These are phyloP conservation scores for Helarctos malayanus DNA, from an alignment of 2,797 vertebrate species.

Conservation along the genomic window DNA sequence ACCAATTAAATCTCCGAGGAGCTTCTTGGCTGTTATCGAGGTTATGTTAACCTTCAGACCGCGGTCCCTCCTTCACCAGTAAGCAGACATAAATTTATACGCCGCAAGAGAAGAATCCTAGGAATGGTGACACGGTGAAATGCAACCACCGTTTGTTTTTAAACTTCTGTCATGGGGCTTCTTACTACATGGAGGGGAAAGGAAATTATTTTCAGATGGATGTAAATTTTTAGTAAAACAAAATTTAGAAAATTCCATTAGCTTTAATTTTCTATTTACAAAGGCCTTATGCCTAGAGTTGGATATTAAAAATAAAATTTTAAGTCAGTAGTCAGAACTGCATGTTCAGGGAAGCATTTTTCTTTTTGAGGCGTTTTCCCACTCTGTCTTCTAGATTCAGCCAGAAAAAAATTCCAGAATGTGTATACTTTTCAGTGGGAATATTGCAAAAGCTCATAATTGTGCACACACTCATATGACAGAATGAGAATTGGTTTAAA, in stretches of 20 bases:
- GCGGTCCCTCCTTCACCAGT: not conserved
- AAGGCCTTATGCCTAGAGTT: not conserved
- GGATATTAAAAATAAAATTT: not conserved
- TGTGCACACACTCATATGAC: not conserved
- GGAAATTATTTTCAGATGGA: not conserved
- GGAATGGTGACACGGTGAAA: not conserved
- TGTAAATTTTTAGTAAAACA: not conserved
- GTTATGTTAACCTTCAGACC: slow-evolving; percentile 78
- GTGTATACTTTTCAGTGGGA: not conserved
- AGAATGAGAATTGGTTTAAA: not conserved
- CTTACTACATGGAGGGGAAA: not conserved
- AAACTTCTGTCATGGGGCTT: not conserved
- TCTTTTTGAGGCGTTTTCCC: not conserved
- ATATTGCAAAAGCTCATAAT: not conserved
- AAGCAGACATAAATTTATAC: not conserved
- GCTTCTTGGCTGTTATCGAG: slow-evolving; percentile 75
- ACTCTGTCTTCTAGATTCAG: not conserved
- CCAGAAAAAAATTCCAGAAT: not conserved
- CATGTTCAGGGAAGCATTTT: not conserved
- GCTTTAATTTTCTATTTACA: slow-evolving; percentile 3
- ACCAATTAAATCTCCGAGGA: slow-evolving; percentile 65
- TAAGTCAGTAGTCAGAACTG: not conserved
- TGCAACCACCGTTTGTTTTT: not conserved
- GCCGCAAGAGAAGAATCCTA: not conserved
- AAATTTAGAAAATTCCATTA: not conserved